Conservation (phyloP, 2,888 invertebrate genomes). For the Adelognathus sp. region DNA sequence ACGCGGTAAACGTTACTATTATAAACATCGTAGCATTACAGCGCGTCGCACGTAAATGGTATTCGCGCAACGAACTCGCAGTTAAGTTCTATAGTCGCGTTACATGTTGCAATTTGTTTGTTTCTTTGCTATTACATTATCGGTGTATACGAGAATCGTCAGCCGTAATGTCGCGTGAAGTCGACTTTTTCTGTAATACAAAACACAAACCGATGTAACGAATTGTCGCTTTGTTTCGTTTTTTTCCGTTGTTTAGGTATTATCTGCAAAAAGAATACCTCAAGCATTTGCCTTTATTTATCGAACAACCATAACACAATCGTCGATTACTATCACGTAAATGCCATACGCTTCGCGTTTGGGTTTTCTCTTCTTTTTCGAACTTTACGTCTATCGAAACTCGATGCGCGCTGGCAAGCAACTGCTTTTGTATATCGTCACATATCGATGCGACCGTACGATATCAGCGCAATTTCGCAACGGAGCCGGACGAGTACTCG, state of each 20-base stretch:
- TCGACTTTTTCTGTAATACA: slow-evolving; percentile 18
- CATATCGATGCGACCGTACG: slow-evolving; percentile 60
- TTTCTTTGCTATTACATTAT: slow-evolving; percentile 36
- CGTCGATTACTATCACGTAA: slow-evolving; percentile 64
- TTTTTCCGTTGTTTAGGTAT: slow-evolving; percentile 23
- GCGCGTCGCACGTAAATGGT: slow-evolving; percentile 68
- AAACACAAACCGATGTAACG: slow-evolving; percentile 29
- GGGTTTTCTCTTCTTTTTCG: too few relatives aligned
- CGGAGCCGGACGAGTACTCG: slow-evolving; percentile 44
- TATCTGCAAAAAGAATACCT: slow-evolving; percentile 62
- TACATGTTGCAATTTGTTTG: slow-evolving; percentile 33
- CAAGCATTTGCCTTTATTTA: slow-evolving; percentile 75
- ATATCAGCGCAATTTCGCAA: slow-evolving; percentile 45
- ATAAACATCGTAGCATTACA: slow-evolving; percentile 73
- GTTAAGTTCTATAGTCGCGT: slow-evolving; percentile 57
- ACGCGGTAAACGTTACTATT: slow-evolving; percentile 65
- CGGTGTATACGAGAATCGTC: slow-evolving; percentile 24
- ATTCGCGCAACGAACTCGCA: slow-evolving; percentile 67
- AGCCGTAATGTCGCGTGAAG: slow-evolving; percentile 21
- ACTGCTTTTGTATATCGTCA: slow-evolving; percentile 40
- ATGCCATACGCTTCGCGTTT: slow-evolving; percentile 64
- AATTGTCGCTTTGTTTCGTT: too few relatives aligned
- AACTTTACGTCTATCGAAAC: not conserved
- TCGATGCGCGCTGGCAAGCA: slow-evolving; percentile 15
- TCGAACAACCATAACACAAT: slow-evolving; percentile 59